These are phyloP conservation scores for Parasteatoda tepidariorum DNA, from an alignment of 1,140 invertebrate species.

Conservation along the genomic window DNA sequence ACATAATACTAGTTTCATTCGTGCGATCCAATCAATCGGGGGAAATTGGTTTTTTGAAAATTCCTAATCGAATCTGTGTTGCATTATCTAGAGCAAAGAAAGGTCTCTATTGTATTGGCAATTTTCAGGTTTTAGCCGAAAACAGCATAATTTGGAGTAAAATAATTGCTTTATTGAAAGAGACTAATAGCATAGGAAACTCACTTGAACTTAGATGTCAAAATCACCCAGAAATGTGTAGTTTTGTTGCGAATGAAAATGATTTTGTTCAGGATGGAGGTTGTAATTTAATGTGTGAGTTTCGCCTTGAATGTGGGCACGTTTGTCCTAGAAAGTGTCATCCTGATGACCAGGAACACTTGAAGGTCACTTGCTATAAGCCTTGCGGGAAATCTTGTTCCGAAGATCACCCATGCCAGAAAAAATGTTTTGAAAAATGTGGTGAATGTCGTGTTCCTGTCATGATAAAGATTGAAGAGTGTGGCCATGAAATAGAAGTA, in stretches of 20 bases:
- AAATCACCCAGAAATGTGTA: slow-evolving; percentile 68
- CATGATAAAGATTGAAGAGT: slow-evolving; percentile 5
- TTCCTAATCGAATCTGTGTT: slow-evolving; percentile 84
- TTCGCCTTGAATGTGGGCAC: slow-evolving; percentile 61
- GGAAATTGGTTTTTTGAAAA: slow-evolving; percentile 81
- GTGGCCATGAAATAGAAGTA: slow-evolving; percentile 26
- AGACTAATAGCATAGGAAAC: slow-evolving; percentile 62
- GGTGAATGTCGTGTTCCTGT: neutral
- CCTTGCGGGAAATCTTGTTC: slow-evolving; percentile 41
- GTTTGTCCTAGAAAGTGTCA: slow-evolving; percentile 58
- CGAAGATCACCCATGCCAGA: slow-evolving; percentile 21
- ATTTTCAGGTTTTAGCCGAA: slow-evolving; percentile 74
- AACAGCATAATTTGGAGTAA: slow-evolving; percentile 69
- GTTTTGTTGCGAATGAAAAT: slow-evolving; percentile 23
- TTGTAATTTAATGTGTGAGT: slow-evolving; percentile 38
- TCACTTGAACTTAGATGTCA: slow-evolving; percentile 68
- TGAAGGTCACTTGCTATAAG: slow-evolving; percentile 29
- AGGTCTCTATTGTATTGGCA: slow-evolving; percentile 79
- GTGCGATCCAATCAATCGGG: slow-evolving; percentile 79
- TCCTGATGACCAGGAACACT: slow-evolving; percentile 39
- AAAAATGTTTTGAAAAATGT: slow-evolving; percentile 34
- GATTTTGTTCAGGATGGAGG: slow-evolving; percentile 62
- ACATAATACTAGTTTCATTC: slow-evolving; percentile 85
- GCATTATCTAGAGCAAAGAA: slow-evolving; percentile 83
- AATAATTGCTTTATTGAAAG: slow-evolving; percentile 64